phyloP scores from a whole-genome alignment of 2,113 vertebrate genomes.

The Oostethus manadensis region DNA sequence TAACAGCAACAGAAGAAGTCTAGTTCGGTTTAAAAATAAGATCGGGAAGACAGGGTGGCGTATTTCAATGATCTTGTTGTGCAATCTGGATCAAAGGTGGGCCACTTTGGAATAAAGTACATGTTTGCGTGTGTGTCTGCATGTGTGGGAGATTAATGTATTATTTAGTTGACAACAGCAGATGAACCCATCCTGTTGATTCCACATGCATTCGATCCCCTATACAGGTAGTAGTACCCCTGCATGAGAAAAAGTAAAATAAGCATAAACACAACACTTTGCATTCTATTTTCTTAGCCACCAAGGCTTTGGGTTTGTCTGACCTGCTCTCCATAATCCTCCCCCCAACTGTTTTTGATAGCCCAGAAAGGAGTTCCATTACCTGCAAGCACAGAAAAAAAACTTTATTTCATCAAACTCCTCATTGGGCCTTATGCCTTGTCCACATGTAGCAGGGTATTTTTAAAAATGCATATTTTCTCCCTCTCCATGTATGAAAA shows the following conservation, averaged over 20 bases:
- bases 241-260: conserved; percentile 42
- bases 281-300: neutral
- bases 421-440: too few relatives aligned
- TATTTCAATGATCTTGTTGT: conserved; percentile 8
- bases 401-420: too few relatives aligned
- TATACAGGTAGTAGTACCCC: conserved; percentile 88
- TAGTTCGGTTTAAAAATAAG: conserved; percentile 13
- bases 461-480: too few relatives aligned
- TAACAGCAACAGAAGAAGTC: conserved; percentile 9
- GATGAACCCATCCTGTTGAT: conserved; percentile 86
- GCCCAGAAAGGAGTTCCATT: conserved; percentile 81
- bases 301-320: conserved; percentile 16
- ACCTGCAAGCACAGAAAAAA: conserved; percentile 59
- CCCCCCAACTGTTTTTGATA: conserved; percentile 93
- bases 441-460: too few relatives aligned
- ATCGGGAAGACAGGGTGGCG: conserved; percentile 12
- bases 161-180: conserved; percentile 73
- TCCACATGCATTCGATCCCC: conserved; percentile 79
- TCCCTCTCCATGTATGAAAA: too few relatives aligned
- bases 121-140: conserved; percentile 13
- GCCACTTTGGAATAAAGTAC: neutral
- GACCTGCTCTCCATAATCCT: conserved; percentile 85
- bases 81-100: conserved; percentile 12
- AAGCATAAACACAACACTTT: neutral
- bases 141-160: neutral